These are phyloP conservation scores for Plagodis pulveraria DNA, from an alignment of 2,888 invertebrate species.

Conservation along the genomic window DNA sequence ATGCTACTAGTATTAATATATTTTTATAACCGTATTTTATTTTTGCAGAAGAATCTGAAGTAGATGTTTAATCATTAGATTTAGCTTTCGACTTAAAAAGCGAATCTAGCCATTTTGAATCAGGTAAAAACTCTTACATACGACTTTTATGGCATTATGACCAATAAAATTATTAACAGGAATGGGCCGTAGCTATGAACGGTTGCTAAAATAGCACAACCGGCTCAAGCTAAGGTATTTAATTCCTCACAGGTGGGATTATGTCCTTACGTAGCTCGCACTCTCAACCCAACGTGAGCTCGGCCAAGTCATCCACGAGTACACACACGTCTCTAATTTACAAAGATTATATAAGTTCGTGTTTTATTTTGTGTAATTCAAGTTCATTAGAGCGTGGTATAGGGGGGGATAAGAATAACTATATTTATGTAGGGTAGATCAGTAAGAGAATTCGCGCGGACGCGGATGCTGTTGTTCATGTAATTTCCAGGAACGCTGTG, in stretches of 20 bases:
- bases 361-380: too few species aligned
- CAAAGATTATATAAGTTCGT: conserved; percentile 36
- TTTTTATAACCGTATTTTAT: too few species aligned
- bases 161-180: too few species aligned
- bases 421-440: too few species aligned
- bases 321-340: conserved; percentile 54
- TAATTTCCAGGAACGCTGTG: too few species aligned
- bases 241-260: conserved; percentile 38
- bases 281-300: conserved; percentile 68
- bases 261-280: conserved; percentile 52
- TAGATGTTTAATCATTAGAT: conserved; percentile 56
- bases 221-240: conserved; percentile 44
- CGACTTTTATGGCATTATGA: not conserved
- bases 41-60: conserved; percentile 53
- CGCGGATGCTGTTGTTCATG: too few species aligned
- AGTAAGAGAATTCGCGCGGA: too few species aligned
- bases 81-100: conserved; percentile 63
- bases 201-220: too few species aligned
- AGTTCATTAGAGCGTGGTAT: too few species aligned
- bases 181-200: too few species aligned
- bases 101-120: conserved; percentile 57
- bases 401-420: too few species aligned
- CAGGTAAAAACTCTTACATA: conserved; percentile 32
- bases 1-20: too few species aligned
- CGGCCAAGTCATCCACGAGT: conserved; percentile 63